Evolutionary conservation across 2,888 invertebrate genomes (phyloP), one percentile per base, ranked within the genome.

Genomic region (Andrena dorsata): DNA sequence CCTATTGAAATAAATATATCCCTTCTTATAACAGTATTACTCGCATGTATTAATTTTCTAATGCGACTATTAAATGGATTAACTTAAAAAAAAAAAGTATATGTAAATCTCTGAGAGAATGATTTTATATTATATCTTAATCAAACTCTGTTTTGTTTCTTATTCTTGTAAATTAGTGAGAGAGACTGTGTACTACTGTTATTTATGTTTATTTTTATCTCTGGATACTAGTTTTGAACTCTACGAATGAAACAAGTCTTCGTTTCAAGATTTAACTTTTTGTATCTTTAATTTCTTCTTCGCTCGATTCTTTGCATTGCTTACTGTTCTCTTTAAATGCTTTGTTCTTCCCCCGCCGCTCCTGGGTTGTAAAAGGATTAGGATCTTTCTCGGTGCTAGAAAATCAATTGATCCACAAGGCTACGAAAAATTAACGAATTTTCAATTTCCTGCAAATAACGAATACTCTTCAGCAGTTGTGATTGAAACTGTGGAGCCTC

Each of bases 1-100:
- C n/a, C 63, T 66, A 53, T 63, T 80, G 56, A 80, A 80, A 80
- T 80, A 80, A 80, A 80, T 58, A 56, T 23, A 73, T 80, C 81
- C 80, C 81, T 80, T 80, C 80, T 80, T 80, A 81, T 68, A 20
- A 80, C 72, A 80, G 72, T 80, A 80, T 80, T 80, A 68, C 41
- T 80, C 72, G 47, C 8, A 65, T 65, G 49, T 51, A 68, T 61
- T 41, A 30, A 23, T 79, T 41, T 61, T 47, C 35, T 20, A n/a
- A 49, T 20, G 32, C 8, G 20, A 65, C 20, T 30, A 56, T 30
- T 13, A 47, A 47, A 60, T 41, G 41, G 41, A 41, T 47, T 70
- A 68, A 20, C 60, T 70, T 47, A 60, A 70, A 6, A 41, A 28
- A 41, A 28, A 8, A 7, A 13, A 13, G 4, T 41, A 13, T 13